phyloP scores from a whole-genome alignment of 2,888 invertebrate species.

The Synergus japonicus region DNA sequence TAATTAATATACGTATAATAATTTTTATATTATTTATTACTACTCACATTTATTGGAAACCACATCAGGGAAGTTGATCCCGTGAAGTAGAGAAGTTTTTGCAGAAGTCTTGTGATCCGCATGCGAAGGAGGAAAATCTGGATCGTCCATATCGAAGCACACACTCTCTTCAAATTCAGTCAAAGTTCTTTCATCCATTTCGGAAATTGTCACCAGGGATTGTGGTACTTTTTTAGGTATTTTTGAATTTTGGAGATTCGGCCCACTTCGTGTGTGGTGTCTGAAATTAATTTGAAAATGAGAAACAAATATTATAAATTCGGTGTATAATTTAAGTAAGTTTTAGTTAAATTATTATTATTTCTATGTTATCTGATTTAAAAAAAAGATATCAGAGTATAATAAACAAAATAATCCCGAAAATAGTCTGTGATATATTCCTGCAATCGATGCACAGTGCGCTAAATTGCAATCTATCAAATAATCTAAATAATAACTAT shows the following conservation, averaged over 20 bases:
- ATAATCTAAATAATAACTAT: neutral
- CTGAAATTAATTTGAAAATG: neutral
- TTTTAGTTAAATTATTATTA: neutral
- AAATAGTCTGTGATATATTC: neutral
- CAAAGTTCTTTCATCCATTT: constrained; percentile 60
- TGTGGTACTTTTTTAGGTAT: neutral
- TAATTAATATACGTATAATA: neutral
- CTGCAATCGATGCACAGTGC: neutral
- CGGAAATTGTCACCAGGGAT: neutral
- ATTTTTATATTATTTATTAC: constrained; percentile 29
- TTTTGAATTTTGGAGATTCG: neutral
- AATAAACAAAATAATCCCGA: neutral
- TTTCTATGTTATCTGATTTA: neutral
- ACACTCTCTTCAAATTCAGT: constrained; percentile 75
- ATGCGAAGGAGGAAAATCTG: constrained; percentile 69
- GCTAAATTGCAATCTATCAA: neutral
- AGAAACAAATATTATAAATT: neutral
- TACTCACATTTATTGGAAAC: constrained; percentile 52
- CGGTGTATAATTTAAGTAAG: neutral
- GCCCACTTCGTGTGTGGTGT: neutral
- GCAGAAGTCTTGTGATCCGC: constrained; percentile 52
- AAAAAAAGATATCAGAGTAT: neutral
- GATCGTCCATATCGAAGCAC: constrained; percentile 73
- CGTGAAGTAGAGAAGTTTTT: constrained; percentile 54
- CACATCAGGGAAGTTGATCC: constrained; percentile 58